phyloP scores from a whole-genome alignment of 2,888 invertebrate genomes.

The Idaea dimidiata region DNA sequence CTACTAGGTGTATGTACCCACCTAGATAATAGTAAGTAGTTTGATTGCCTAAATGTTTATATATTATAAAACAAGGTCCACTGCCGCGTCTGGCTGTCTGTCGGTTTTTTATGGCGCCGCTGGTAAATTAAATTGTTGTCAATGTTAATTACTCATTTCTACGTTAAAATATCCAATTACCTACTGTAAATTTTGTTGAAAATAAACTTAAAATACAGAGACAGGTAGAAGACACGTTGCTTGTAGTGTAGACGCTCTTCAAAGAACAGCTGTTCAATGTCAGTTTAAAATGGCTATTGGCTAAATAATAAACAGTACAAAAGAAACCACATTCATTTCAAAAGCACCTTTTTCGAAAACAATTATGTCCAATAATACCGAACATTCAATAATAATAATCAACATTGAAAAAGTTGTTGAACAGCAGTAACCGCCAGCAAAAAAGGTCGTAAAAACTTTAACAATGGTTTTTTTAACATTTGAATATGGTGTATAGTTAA shows the following conservation, averaged over 20 bases:
- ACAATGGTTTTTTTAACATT: slow-evolving; percentile 38
- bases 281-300: slow-evolving; percentile 9
- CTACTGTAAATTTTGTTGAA: background rate
- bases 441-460: slow-evolving; percentile 42
- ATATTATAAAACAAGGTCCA: no score
- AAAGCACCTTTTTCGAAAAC: slow-evolving; percentile 45
- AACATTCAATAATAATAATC: slow-evolving; percentile 32
- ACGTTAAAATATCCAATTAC: background rate
- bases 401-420: slow-evolving; percentile 26
- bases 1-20: no score
- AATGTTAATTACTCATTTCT: background rate
- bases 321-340: slow-evolving; percentile 35
- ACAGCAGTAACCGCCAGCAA: slow-evolving; percentile 32
- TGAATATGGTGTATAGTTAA: slow-evolving; percentile 15
- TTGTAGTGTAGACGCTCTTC: slow-evolving; percentile 10
- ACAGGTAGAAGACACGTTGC: background rate
- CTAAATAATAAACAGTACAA: slow-evolving; percentile 24
- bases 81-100: no score
- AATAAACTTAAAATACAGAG: background rate
- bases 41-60: no score
- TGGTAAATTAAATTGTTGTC: background rate
- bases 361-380: slow-evolving; percentile 41
- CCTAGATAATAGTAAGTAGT: no score
- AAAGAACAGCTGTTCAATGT: slow-evolving; percentile 26
- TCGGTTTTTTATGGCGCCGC: background rate